Evolutionary conservation across 2,888 invertebrate species (phyloP).

Genomic region (Gryllus longicercus): DNA sequence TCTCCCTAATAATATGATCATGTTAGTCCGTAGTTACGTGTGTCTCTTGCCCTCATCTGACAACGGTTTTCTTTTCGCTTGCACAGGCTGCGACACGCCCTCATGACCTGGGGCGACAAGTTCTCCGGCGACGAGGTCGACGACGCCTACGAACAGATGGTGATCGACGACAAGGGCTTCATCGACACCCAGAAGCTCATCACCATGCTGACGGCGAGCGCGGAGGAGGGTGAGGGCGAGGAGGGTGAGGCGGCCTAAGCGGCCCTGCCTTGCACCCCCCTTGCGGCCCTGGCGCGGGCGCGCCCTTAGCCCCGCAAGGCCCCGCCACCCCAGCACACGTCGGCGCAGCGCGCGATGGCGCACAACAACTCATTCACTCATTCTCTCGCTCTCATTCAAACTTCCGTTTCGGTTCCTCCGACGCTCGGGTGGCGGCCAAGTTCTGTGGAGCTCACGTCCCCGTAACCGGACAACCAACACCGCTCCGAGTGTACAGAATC

Average conservation of each 20-base stretch:
- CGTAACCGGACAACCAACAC: not conserved
- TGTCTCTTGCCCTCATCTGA: too few species aligned
- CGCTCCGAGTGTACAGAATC: not conserved
- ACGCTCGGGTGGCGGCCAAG: not conserved
- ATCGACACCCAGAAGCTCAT: conserved; percentile 85
- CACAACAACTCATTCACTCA: not conserved
- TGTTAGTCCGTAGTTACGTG: too few species aligned
- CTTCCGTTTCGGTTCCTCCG: not conserved
- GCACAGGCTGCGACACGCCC: conserved; percentile 74
- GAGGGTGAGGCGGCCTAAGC: conserved; percentile 39
- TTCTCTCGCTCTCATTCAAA: not conserved
- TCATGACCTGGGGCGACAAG: conserved; percentile 92
- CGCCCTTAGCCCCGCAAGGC: conserved; percentile 17
- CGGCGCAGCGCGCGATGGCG: not conserved
- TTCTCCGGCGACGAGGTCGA: conserved; percentile 84
- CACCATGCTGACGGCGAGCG: conserved; percentile 82
- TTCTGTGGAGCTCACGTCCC: not conserved
- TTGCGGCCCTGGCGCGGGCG: not conserved
- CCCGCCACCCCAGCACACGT: not conserved
- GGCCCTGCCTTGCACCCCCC: not conserved
- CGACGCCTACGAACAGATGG: conserved; percentile 90
- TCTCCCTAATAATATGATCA: too few species aligned
- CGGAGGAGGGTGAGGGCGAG: conserved; percentile 67
- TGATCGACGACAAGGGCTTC: conserved; percentile 84
- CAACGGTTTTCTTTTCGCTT: too few species aligned